Evolutionary conservation across 92 coral and sea anemone genomes (phyloP).

Genomic region (Heliopora coerulea): DNA sequence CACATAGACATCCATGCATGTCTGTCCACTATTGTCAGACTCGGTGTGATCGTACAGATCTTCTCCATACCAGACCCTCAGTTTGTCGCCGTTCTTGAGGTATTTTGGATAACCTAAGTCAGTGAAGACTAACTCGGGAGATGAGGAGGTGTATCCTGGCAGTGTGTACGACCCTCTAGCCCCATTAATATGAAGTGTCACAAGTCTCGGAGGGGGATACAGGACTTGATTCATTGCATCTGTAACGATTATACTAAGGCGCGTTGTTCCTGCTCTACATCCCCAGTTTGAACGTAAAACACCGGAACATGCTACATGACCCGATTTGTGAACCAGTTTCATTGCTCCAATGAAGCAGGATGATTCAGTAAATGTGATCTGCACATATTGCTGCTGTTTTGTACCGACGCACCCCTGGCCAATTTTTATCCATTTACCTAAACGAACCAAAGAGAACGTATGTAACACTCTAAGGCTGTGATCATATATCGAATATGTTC

Average conservation of each 20-base stretch:
- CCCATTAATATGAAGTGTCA: no score
- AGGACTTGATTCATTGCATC: neutral
- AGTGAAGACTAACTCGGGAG: conserved; percentile 5
- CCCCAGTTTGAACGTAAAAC: neutral
- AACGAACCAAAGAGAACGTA: no score
- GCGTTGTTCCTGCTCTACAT: neutral
- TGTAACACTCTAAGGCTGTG: no score
- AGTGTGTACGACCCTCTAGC: neutral
- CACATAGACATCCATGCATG: conserved; percentile 12
- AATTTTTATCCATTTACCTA: neutral
- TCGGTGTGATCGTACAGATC: conserved; percentile 11
- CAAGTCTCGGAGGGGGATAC: neutral
- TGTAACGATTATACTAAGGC: neutral
- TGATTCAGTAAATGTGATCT: no score
- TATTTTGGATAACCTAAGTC: conserved; percentile 1
- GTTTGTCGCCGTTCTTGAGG: neutral
- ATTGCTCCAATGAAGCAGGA: neutral
- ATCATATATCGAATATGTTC: no score
- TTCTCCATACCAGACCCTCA: conserved; percentile 25
- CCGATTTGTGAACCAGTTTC: neutral
- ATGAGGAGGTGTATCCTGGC: neutral
- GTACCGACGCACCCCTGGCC: neutral
- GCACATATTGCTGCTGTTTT: no score
- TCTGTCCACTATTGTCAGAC: neutral
- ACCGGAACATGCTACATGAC: neutral